Evolutionary conservation across 2,113 vertebrate species (phyloP), one percentile per base, ranked within the genome.

Genomic region (Carollia perspicillata): DNA sequence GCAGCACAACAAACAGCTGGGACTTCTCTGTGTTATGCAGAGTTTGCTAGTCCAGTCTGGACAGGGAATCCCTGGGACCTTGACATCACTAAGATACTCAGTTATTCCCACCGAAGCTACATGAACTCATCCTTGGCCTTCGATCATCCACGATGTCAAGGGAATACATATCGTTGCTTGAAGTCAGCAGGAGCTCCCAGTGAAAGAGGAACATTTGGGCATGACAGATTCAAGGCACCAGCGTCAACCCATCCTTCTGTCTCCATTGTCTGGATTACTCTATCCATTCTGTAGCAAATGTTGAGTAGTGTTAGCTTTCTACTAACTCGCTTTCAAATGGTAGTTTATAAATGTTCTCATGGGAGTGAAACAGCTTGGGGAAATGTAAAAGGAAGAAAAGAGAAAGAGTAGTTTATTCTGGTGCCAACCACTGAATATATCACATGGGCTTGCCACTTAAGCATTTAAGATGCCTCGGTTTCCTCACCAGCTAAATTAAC

Each of bases 251-350:
- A 0, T 87, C 88, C 87, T 93, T 94, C 84, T 95, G 65, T 90
- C 77, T 93, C n/a, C 55, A 13, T 49, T 74, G 60, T 90, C 71
- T 95, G 75, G 42, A 92, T 93, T 88, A 81, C 74, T 95, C 30
- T 84, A 53, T 80, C 26, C 90, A 81, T 86, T 95, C 77, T 85
- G 42, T 84, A 94, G 44, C 89, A 93, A 92, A 93, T 89, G 92
- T 47, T 68, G 53, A 93, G 8, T 40, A 79, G 80, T 95, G 83
- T 93, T 94, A 80, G 78, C 66, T 92, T 90, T 96, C 65, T 44
- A 81, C 26, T 65, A 84, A 78, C 92, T 93, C 92, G 40, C 80
- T 96, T 95, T 77, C 72, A 95, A 88, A 90, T 90, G 84, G 75
- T 75, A 75, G 18, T 35, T 47, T 96, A 81, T 93, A 81, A 90